A percentile compares a stretch with the other conserved stretches of the same genome.
These are phyloP conservation scores for Schizaphis graminum DNA, from an alignment of 2,888 invertebrate species.

Conservation along the genomic window DNA sequence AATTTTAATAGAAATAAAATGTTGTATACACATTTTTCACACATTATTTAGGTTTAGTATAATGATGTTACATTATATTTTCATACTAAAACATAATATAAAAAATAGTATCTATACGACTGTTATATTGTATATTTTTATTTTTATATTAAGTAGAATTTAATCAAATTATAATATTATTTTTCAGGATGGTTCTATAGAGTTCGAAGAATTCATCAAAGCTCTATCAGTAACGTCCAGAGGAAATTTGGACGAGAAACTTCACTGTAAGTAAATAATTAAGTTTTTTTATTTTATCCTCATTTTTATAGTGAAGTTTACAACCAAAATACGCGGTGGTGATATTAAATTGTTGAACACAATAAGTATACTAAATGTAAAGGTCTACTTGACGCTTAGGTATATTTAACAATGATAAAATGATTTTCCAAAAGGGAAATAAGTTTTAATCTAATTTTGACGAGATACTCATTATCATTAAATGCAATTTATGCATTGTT, in stretches of 20 bases:
- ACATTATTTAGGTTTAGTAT: background rate
- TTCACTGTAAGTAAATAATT: conserved; percentile 87
- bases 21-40: background rate
- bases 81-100: background rate
- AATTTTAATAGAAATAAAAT: background rate
- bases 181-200: conserved; percentile 95
- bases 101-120: background rate
- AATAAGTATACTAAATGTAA: background rate
- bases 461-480: background rate
- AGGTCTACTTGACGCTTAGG: background rate
- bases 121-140: background rate
- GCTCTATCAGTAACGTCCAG: conserved; percentile 98
- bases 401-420: background rate
- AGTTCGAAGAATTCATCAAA: conserved; percentile 98
- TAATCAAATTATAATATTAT: background rate
- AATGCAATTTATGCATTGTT: background rate
- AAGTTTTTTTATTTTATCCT: background rate
- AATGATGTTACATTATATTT: background rate
- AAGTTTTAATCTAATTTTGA: background rate
- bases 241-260: conserved; percentile 97
- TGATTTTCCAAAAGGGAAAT: background rate
- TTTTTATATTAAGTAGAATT: background rate
- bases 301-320: background rate
- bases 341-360: background rate
- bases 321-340: background rate